phyloP scores from a whole-genome alignment of 2,888 invertebrate species.

The Torymus tubicola region DNA sequence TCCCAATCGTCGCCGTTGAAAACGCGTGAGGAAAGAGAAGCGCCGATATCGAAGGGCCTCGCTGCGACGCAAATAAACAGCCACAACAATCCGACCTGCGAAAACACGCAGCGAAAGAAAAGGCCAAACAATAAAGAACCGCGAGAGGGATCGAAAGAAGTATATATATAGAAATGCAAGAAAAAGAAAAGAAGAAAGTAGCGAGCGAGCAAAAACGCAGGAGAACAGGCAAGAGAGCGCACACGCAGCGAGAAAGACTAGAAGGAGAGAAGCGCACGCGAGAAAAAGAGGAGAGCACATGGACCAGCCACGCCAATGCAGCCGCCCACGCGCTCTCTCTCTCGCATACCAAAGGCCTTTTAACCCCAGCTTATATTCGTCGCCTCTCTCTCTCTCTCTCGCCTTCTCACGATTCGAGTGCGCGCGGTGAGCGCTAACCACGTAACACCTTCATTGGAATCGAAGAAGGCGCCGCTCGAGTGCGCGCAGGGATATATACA shows the following conservation, averaged over 20 bases:
- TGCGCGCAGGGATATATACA: conserved; percentile 42
- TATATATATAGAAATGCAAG: conserved; percentile 12
- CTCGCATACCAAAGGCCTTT: conserved; percentile 68
- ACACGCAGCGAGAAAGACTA: conserved; percentile 10
- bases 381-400: not conserved
- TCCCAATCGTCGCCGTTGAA: too few species aligned
- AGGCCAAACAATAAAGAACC: conserved; percentile 25
- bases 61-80: too few species aligned
- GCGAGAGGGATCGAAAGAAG: conserved; percentile 28
- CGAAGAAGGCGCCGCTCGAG: conserved; percentile 64
- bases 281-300: conserved; percentile 61
- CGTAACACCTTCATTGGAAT: conserved; percentile 72
- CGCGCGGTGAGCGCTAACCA: conserved; percentile 60
- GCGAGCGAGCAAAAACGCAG: not conserved
- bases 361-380: conserved; percentile 60
- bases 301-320: conserved; percentile 58
- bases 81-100: not conserved
- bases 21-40: too few species aligned
- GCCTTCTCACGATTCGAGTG: not conserved
- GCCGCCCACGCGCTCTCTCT: conserved; percentile 63
- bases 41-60: too few species aligned
- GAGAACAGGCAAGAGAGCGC: conserved; percentile 19
- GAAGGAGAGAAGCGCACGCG: conserved; percentile 17
- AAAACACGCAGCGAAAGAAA: conserved; percentile 12
- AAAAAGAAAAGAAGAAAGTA: conserved; percentile 25